These are phyloP conservation scores for Periphyllus acericola DNA, from an alignment of 2,888 invertebrate species.

Conservation along the genomic window DNA sequence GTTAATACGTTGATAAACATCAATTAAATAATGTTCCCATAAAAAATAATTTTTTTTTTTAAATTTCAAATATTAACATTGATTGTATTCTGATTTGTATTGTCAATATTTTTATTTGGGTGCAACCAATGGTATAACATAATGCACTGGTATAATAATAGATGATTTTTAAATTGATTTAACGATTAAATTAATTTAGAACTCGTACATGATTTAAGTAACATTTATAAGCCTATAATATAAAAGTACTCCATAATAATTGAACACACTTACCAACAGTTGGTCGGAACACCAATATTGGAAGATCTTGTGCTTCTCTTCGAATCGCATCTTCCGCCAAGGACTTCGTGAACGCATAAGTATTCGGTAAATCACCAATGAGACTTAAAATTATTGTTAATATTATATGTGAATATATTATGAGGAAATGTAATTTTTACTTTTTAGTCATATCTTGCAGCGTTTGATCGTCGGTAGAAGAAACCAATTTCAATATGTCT, in stretches of 20 bases:
- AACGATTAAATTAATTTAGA: too few relatives aligned
- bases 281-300: constrained; percentile 82
- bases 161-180: neutral
- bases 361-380: constrained; percentile 77
- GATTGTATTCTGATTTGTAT: neutral
- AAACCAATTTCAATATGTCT: constrained; percentile 66
- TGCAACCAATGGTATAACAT: neutral
- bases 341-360: constrained; percentile 88
- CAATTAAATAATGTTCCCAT: neutral
- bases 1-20: neutral
- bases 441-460: constrained; percentile 66
- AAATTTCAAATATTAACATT: neutral
- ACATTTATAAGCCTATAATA: neutral
- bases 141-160: neutral
- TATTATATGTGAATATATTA: neutral
- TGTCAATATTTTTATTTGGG: neutral
- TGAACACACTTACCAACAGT: constrained; percentile 75
- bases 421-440: constrained; percentile 64
- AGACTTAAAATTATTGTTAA: constrained; percentile 64
- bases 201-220: neutral
- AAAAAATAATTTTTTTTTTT: neutral
- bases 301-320: constrained; percentile 73
- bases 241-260: neutral
- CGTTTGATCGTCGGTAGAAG: constrained; percentile 67
- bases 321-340: constrained; percentile 79